Conservation (phyloP, 2,113 vertebrate genomes). For the Xiphias gladius region DNA sequence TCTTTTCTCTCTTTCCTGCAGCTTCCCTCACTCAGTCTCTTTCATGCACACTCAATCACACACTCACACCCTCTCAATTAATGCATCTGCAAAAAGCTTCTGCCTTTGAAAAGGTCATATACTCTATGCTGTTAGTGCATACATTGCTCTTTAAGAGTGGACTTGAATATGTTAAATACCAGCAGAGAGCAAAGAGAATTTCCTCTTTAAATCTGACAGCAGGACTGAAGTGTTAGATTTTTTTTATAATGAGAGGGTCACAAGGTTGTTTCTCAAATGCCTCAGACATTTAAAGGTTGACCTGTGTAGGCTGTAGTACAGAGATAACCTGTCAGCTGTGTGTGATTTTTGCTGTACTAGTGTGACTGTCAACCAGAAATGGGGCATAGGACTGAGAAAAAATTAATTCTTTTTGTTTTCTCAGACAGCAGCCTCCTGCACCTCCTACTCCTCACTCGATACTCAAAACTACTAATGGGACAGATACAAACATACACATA, state of each 20-base stretch:
- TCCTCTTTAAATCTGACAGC: constrained; percentile 18
- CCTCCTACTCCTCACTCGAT: neutral
- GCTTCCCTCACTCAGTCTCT: neutral
- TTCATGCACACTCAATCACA: neutral
- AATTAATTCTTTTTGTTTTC: constrained; percentile 19
- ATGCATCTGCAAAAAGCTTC: constrained; percentile 7
- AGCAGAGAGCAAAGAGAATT: constrained; percentile 15
- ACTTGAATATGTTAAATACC: constrained; percentile 25
- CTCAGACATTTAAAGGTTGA: constrained; percentile 45
- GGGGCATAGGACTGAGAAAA: constrained; percentile 5
- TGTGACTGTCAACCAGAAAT: constrained; percentile 56
- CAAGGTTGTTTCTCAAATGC: constrained; percentile 42
- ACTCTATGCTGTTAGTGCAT: constrained; percentile 7
- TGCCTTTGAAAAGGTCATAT: constrained; percentile 12
- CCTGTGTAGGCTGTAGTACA: constrained; percentile 20
- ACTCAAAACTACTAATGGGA: constrained; percentile 4
- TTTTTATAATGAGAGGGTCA: constrained; percentile 35
- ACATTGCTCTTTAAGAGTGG: constrained; percentile 16
- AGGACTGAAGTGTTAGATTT: constrained; percentile 23
- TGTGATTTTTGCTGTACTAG: constrained; percentile 64
- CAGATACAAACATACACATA: constrained; percentile 4
- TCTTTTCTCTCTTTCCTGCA: neutral
- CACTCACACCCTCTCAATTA: neutral
- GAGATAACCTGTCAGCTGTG: constrained; percentile 24
- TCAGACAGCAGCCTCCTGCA: neutral